A percentile compares a stretch with the other conserved stretches of the same genome.
Evolutionary conservation across 2,888 invertebrate species (phyloP).

Genomic region (Neria commutata): DNA sequence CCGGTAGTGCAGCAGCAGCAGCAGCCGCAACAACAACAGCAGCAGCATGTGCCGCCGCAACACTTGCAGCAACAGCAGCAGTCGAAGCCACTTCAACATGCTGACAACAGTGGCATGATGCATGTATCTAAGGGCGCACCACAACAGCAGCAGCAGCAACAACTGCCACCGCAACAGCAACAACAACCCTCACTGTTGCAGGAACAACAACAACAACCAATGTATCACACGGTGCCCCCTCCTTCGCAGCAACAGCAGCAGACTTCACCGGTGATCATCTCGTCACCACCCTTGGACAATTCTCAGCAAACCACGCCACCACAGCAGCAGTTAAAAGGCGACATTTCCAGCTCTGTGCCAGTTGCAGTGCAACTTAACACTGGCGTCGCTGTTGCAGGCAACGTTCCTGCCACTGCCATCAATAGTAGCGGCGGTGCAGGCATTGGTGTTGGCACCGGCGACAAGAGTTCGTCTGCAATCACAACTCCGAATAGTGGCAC

Average conservation of each 20-base stretch:
- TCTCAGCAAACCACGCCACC: conserved; percentile 32
- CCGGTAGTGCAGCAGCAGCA: conserved; percentile 28
- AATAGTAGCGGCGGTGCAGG: conserved; percentile 19
- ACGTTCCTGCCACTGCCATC: conserved; percentile 29
- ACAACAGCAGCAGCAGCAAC: conserved; percentile 24
- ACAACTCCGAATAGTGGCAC: conserved; percentile 15
- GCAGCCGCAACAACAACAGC: conserved; percentile 37
- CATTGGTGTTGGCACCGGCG: conserved; percentile 10
- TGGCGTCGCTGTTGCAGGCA: conserved; percentile 20
- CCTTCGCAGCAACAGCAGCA: conserved; percentile 44
- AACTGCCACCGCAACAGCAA: conserved; percentile 17
- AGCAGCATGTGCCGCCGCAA: conserved; percentile 36
- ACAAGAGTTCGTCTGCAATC: conserved; percentile 14
- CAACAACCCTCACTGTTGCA: conserved; percentile 20
- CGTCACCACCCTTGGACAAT: conserved; percentile 40
- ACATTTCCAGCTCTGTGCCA: conserved; percentile 31
- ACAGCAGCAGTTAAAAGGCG: conserved; percentile 37
- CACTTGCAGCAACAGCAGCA: conserved; percentile 43
- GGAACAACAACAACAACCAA: conserved; percentile 31
- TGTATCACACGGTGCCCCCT: conserved; percentile 41
- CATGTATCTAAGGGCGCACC: conserved; percentile 19
- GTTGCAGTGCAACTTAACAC: neutral
- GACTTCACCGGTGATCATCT: conserved; percentile 44
- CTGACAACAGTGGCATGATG: conserved; percentile 35
- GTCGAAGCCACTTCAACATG: conserved; percentile 39